Evolutionary conservation across 1,140 invertebrate species (phyloP).

Genomic region (Ooceraea biroi): DNA sequence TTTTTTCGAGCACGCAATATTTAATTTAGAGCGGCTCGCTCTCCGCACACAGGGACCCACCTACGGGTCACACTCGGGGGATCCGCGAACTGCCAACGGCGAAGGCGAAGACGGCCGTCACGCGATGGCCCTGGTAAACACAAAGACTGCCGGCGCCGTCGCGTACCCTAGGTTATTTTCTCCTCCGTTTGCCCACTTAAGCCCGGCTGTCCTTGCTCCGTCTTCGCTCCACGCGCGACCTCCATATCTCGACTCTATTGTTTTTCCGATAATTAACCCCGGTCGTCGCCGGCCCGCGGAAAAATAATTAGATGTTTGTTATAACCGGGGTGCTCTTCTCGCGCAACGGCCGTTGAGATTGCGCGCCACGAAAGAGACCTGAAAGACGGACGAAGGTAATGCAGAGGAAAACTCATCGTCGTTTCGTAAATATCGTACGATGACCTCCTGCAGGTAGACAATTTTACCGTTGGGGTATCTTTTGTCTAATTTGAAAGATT

Average conservation of each 20-base stretch:
- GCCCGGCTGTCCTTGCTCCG: conserved; percentile 46
- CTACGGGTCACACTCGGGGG: conserved; percentile 56
- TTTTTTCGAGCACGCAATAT: conserved; percentile 61
- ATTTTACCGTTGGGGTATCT: no score
- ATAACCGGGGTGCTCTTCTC: neutral
- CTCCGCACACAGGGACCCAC: conserved; percentile 28
- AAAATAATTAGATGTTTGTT: conserved; percentile 53
- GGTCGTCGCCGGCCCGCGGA: neutral
- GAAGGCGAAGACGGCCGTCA: conserved; percentile 46
- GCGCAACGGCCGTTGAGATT: neutral
- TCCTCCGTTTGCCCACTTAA: conserved; percentile 58
- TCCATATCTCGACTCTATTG: conserved; percentile 42
- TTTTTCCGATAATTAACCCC: conserved; percentile 55
- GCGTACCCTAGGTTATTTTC: conserved; percentile 62
- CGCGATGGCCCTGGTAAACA: conserved; percentile 58
- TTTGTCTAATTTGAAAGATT: no score
- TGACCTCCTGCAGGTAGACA: no score
- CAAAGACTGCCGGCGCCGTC: conserved; percentile 43
- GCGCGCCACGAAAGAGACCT: neutral
- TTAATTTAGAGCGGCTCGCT: conserved; percentile 58
- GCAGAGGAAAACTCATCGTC: neutral
- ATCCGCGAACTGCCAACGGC: conserved; percentile 35
- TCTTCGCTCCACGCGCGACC: conserved; percentile 39
- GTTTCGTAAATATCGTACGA: neutral
- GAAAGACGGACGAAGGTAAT: neutral